A percentile compares a stretch with the other conserved stretches of the same genome.
Evolutionary conservation across 2,888 invertebrate species (phyloP).

Genomic region (Apodemia hepburni): DNA sequence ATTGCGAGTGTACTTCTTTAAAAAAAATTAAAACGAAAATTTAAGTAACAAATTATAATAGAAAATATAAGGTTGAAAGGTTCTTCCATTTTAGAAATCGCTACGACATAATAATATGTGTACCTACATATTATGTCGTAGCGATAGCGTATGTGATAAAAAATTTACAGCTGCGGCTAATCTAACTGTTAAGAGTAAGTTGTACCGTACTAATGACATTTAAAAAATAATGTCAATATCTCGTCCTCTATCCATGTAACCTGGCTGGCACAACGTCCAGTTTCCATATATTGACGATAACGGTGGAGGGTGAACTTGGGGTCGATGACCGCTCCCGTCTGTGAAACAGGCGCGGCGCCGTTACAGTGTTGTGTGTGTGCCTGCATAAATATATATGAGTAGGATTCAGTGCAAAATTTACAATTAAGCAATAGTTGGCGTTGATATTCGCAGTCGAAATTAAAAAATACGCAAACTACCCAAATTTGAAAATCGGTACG

Average conservation of each 20-base stretch:
- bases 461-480: too few species aligned
- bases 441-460: not conserved
- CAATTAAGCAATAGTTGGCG: too few species aligned
- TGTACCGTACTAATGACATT: not conserved
- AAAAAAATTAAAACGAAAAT: too few species aligned
- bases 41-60: too few species aligned
- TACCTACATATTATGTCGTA: too few species aligned
- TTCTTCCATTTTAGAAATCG: too few species aligned
- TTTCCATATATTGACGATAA: constrained; percentile 72
- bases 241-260: constrained; percentile 36
- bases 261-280: constrained; percentile 49
- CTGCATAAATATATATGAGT: not conserved
- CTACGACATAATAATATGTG: too few species aligned
- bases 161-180: not conserved
- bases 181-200: not conserved
- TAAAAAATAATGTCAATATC: not conserved
- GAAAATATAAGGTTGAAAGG: too few species aligned
- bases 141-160: too few species aligned
- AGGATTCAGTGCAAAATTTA: too few species aligned
- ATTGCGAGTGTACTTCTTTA: too few species aligned
- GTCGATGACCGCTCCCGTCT: constrained; percentile 60
- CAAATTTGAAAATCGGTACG: too few species aligned
- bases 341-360: constrained; percentile 41
- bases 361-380: constrained; percentile 11
- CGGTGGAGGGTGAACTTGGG: constrained; percentile 64